Conservation (phyloP, 2,113 vertebrate species). For the Drymodes brunneopygia region DNA sequence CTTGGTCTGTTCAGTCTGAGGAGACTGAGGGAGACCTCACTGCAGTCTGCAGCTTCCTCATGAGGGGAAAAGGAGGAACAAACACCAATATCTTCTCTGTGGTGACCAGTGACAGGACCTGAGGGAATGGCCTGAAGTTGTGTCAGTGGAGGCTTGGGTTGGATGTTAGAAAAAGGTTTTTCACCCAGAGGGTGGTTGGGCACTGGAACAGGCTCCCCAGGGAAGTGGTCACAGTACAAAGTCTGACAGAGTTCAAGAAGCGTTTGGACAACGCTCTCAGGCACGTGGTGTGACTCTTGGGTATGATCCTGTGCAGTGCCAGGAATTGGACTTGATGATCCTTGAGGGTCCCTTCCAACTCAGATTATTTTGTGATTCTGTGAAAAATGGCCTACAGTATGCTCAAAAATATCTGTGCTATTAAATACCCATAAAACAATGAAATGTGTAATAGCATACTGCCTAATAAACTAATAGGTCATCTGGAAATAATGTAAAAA, state of each 20-base stretch:
- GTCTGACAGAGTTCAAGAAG: not conserved
- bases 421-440: not conserved
- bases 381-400: not conserved
- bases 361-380: not conserved
- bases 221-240: not conserved
- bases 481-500: not conserved
- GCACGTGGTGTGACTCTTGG: not conserved
- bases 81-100: not conserved
- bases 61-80: not conserved
- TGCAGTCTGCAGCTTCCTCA: rapidly evolving
- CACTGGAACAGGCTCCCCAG: not conserved
- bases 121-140: rapidly evolving
- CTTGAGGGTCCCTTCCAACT: not conserved
- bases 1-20: not conserved
- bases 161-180: rapidly evolving
- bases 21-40: not conserved
- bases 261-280: rapidly evolving
- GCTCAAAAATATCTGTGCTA: not conserved
- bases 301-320: not conserved
- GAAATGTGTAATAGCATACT: not conserved
- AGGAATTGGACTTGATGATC: rapidly evolving
- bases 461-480: not conserved
- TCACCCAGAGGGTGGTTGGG: rapidly evolving
- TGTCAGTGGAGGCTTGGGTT: not conserved
- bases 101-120: not conserved